Base-by-base conservation (phyloP, 2,113 vertebrate genomes). In the Tonatia bakeri region DNA sequence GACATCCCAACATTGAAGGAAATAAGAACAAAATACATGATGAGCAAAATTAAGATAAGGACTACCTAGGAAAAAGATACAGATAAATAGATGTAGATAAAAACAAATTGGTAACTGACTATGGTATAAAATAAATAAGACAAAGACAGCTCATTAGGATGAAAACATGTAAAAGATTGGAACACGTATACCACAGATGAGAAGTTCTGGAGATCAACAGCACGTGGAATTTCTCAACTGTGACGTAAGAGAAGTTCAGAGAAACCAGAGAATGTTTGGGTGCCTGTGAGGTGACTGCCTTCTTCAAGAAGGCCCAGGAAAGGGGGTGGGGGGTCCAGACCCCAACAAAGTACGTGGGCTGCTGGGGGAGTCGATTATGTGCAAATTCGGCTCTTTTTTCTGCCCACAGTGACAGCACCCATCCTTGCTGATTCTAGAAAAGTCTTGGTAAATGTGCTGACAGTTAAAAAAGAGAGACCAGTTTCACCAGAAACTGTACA, bases 311-410 rank as follows among this genome's bases (percentile, higher is more conserved):
- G n/a, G 33, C 5, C 17, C 14, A 22, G 10, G 28, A 43, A 65
- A 67, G 36, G 65, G 70, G 85, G 33, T 1, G 11, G 50, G 15
- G 50, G 54, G 7, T 24, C 24, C 15, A 22, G 10, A 19, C 22
- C 3, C 31, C 10, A 1, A 36, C 1, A 9, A 13, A 17, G 65
- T 6, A 31, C 16, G 24, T 47, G 24, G 52, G 22, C 3, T 26
- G 13, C 0, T 5, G 12, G 52, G 31, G 43, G 13, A 33, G 22
- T 1, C 0, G 3, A 54, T 28, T 36, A 26, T 16, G 26, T 38
- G 24, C 24, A 31, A 40, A 2, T 14, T 0, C 0, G 13, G 54
- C 54, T 91, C 17, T 20, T 64, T 6, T 17, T 15, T 0, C 3
- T 9, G 2, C 19, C 19, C 50, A 11, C 7, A 3, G 14, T 12